These are phyloP conservation scores for Sitta europaea DNA, from an alignment of 2,113 vertebrate species.

Conservation along the genomic window DNA sequence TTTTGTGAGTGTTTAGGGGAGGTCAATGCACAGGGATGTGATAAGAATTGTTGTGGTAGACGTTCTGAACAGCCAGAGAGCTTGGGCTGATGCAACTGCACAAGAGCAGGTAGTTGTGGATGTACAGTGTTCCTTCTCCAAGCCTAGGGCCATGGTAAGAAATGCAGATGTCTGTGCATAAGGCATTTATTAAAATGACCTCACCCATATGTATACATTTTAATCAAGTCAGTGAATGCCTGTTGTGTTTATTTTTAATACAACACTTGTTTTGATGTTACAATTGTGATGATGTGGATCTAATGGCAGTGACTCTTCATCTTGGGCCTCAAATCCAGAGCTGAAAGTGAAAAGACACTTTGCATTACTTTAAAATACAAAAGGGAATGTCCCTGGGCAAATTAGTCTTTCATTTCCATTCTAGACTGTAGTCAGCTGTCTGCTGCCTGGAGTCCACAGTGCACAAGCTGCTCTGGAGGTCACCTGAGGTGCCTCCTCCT, in stretches of 20 bases:
- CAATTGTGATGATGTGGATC: conserved; percentile 53
- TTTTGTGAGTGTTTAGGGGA: not conserved
- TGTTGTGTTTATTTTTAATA: conserved; percentile 59
- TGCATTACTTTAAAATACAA: conserved; percentile 60
- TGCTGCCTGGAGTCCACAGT: conserved; percentile 46
- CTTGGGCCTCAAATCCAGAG: conserved; percentile 29
- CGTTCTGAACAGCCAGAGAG: not conserved
- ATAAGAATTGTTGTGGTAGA: not conserved
- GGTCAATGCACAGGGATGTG: not conserved
- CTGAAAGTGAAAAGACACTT: conserved; percentile 67
- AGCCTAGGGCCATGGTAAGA: conserved; percentile 43
- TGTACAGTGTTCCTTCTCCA: not conserved
- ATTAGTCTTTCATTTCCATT: conserved; percentile 50
- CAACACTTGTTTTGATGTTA: conserved; percentile 53
- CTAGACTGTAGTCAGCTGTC: conserved; percentile 51
- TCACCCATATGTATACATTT: conserved; percentile 56
- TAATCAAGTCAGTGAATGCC: conserved; percentile 54
- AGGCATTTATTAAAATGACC: conserved; percentile 58
- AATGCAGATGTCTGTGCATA: conserved; percentile 34
- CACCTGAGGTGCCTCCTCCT: not conserved
- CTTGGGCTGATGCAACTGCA: conserved; percentile 37
- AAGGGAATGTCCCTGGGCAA: conserved; percentile 44
- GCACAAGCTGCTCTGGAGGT: conserved; percentile 18
- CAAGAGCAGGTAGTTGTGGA: not conserved
- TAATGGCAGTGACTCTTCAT: conserved; percentile 47